Conservation (phyloP, 2,797 vertebrate genomes). For the Heteromormyrus szaboi region DNA sequence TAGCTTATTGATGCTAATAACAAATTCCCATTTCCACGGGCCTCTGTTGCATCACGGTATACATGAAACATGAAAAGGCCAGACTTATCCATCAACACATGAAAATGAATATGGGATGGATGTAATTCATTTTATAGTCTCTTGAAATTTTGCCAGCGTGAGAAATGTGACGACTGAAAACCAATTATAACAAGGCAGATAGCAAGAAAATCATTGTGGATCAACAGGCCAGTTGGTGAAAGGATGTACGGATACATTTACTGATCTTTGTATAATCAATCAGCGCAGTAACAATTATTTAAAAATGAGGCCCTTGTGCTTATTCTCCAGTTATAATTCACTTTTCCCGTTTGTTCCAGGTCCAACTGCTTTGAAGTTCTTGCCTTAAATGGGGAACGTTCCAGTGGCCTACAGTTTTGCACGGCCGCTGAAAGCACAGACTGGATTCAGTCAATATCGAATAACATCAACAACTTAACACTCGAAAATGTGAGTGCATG, state of each 20-base stretch:
- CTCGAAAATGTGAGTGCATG: conserved; percentile 75
- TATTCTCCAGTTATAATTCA: not conserved
- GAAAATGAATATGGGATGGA: not conserved
- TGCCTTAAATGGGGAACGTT: conserved; percentile 73
- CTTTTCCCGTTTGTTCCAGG: conserved; percentile 50
- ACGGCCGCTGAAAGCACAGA: conserved; percentile 80
- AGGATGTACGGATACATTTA: no score
- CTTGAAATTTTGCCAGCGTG: not conserved
- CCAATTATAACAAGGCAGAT: not conserved
- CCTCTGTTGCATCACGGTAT: not conserved
- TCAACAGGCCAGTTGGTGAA: not conserved
- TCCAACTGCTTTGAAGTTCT: conserved; percentile 83
- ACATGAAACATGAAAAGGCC: not conserved
- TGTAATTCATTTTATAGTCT: not conserved
- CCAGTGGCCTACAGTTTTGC: conserved; percentile 82
- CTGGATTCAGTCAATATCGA: conserved; percentile 86
- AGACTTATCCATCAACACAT: not conserved
- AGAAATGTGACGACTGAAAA: conserved; percentile 8
- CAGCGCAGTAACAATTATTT: not conserved
- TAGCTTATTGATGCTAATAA: not conserved
- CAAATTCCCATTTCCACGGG: not conserved
- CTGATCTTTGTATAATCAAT: not conserved
- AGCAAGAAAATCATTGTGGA: not conserved
- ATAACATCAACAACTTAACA: conserved; percentile 79
- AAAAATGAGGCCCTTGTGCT: not conserved